Evolutionary conservation across 2,113 vertebrate genomes (phyloP).

Genomic region (Leuciscus idus): DNA sequence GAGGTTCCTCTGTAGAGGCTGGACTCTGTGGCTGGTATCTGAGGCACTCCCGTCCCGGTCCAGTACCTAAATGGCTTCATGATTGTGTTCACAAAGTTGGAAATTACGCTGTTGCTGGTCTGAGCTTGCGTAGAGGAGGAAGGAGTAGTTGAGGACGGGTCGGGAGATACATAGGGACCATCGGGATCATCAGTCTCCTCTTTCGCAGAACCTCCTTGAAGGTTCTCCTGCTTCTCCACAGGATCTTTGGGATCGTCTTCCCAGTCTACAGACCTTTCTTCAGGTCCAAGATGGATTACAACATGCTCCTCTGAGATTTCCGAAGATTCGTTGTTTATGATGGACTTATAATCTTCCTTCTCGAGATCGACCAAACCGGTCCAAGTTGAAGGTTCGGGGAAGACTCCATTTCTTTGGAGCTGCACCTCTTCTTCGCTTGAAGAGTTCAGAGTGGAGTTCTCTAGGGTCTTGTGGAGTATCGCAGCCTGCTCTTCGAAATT

Average conservation of each 20-base stretch:
- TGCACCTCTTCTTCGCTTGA: constrained; percentile 47
- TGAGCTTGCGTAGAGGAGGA: constrained; percentile 65
- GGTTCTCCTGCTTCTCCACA: constrained; percentile 58
- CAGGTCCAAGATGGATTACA: constrained; percentile 68
- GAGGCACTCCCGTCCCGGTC: constrained; percentile 54
- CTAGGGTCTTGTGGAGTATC: constrained; percentile 53
- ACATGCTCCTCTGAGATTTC: constrained; percentile 79
- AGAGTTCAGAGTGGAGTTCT: constrained; percentile 50
- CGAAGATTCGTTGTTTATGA: constrained; percentile 66
- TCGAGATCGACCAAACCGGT: constrained; percentile 67
- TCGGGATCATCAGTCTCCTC: constrained; percentile 62
- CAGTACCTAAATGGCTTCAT: constrained; percentile 74
- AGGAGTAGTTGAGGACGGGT: constrained; percentile 48
- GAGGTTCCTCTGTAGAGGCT: constrained; percentile 47
- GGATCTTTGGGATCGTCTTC: constrained; percentile 50
- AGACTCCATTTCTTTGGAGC: constrained; percentile 47
- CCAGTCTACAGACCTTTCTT: constrained; percentile 53
- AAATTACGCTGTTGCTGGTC: constrained; percentile 68
- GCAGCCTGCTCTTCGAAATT: constrained; percentile 50
- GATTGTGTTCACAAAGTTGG: constrained; percentile 73
- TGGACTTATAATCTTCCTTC: constrained; percentile 61
- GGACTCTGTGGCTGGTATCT: constrained; percentile 33
- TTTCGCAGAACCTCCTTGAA: constrained; percentile 67
- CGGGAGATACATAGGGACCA: constrained; percentile 47
- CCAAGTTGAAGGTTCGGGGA: constrained; percentile 66